Evolutionary conservation across 2,888 invertebrate species (phyloP), one percentile per base, ranked within the genome.

Genomic region (Tipula unca): DNA sequence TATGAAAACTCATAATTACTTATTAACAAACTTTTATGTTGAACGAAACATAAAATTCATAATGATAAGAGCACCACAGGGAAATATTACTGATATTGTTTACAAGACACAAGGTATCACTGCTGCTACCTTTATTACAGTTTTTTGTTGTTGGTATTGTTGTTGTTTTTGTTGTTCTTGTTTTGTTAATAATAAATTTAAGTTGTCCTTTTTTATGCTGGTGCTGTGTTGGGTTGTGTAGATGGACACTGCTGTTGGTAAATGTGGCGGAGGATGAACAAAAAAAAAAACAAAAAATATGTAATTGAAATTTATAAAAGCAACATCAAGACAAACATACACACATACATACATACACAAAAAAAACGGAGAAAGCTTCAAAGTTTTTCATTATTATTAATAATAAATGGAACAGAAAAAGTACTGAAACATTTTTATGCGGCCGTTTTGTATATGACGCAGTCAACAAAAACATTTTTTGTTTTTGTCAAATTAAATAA

Each of bases 31-130:
- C 25, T 69, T 69, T 69, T 69, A 69, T 69, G 69, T 69, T 69
- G 69, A 69, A 69, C 69, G 69, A 69, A 69, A 69, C 69, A 69
- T 69, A 69, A 69, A 69, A 69, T 69, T 83, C 83, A 83, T 83
- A 32, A 83, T 35, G 83, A 83, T 83, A 83, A 83, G 83, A 35
- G 83, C 83, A 83, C 83, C 83, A 83, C 35, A 83, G 83, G 83
- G 83, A 83, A 35, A 83, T 32, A 83, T 83, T 83, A 83, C 83
- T 83, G 29, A 32, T 83, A 35, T 83, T 32, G 83, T 83, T 83
- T 69, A 69, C 69, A 69, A 69, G 69, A 25, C 69, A 69, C 69
- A 69, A 69, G 69, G 69, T 69, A 69, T 69, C 69, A 69, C 69
- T 69, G 69, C 69, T 69, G 69, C 69, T 69, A 69, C 69, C 69